These are phyloP conservation scores for Meles meles DNA, from an alignment of 2,113 vertebrate species.

Conservation along the genomic window DNA sequence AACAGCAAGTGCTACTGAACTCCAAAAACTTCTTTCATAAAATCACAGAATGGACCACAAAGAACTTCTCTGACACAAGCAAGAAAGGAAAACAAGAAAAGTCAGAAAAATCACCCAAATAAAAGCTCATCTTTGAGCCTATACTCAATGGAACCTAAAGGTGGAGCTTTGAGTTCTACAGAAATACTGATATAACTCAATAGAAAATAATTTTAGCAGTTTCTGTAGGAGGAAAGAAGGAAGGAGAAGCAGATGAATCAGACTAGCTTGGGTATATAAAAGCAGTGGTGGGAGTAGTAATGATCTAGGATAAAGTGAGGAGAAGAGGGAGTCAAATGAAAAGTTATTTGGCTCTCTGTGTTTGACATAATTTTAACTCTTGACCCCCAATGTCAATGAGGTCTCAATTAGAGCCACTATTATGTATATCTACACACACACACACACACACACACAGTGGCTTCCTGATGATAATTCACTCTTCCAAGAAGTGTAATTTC, in stretches of 20 bases:
- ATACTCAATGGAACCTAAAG: slow-evolving; percentile 51
- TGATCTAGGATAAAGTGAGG: slow-evolving; percentile 17
- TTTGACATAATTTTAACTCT: slow-evolving; percentile 3
- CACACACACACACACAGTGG: background rate
- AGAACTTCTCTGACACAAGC: background rate
- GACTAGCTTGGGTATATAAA: slow-evolving; percentile 50
- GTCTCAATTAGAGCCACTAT: background rate
- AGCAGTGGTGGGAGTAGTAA: slow-evolving; percentile 36
- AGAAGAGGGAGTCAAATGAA: background rate
- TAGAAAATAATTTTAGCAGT: slow-evolving; percentile 71
- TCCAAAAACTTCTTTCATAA: background rate
- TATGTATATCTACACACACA: background rate
- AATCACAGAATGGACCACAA: background rate
- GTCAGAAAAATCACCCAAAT: slow-evolving; percentile 12
- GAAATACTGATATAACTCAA: slow-evolving; percentile 44
- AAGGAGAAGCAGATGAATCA: slow-evolving; percentile 65
- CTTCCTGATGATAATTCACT: background rate
- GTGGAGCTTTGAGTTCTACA: slow-evolving; percentile 34
- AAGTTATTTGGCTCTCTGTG: background rate
- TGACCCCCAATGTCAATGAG: background rate
- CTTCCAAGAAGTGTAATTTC: background rate
- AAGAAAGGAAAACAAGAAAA: background rate
- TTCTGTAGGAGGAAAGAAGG: slow-evolving; percentile 64
- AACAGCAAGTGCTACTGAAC: background rate
- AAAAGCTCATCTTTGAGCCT: background rate